Conservation (phyloP, 1,140 invertebrate species). For the Tetragonula clypearis region DNA sequence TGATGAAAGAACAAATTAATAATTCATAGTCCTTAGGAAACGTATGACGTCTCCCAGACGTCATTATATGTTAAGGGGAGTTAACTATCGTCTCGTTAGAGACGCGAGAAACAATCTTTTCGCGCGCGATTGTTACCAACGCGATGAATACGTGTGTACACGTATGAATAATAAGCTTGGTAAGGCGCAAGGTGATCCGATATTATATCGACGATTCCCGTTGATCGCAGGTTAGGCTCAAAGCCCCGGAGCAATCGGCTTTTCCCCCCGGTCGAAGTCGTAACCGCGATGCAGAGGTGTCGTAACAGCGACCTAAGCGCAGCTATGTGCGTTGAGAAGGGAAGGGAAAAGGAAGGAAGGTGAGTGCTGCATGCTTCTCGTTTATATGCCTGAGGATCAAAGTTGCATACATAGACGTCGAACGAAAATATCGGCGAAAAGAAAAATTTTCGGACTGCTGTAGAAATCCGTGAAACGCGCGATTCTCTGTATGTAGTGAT, state of each 20-base stretch:
- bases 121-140: not conserved
- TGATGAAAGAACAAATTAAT: too few species aligned
- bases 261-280: slow-evolving; percentile 1
- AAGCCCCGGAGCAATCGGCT: slow-evolving; percentile 12
- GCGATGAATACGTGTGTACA: not conserved
- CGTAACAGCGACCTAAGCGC: slow-evolving; percentile 52
- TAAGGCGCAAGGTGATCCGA: slow-evolving; percentile 1
- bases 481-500: not conserved
- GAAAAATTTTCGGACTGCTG: not conserved
- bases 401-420: not conserved
- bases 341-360: slow-evolving; percentile 65
- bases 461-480: not conserved
- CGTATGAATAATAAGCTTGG: not conserved
- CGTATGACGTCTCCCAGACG: too few species aligned
- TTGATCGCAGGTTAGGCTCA: slow-evolving; percentile 15
- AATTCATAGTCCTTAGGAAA: too few species aligned
- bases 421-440: not conserved
- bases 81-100: not conserved
- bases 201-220: slow-evolving; percentile 35
- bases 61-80: too few species aligned
- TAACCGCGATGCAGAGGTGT: slow-evolving; percentile 43
- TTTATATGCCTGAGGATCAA: slow-evolving; percentile 38
- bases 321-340: slow-evolving; percentile 43
- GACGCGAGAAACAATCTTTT: slow-evolving; percentile 3
- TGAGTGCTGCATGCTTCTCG: slow-evolving; percentile 56